Conservation (phyloP, 2,888 invertebrate species). For the Dromius quadrimaculatus region DNA sequence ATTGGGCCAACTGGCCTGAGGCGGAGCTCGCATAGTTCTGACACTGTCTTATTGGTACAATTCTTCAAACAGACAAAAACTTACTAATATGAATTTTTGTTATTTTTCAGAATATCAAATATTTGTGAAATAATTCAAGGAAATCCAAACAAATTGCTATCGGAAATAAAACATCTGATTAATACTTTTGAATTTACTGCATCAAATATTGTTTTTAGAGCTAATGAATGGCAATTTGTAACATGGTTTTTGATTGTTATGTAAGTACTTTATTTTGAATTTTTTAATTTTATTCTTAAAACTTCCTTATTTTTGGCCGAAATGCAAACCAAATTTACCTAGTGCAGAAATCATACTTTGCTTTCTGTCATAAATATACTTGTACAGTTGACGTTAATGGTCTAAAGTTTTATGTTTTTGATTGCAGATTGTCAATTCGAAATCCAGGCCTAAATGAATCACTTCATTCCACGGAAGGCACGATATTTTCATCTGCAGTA, state of each 20-base stretch:
- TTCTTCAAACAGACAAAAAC: too few species aligned
- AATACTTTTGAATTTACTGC: slow-evolving; percentile 77
- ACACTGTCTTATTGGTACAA: too few species aligned
- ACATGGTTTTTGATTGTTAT: slow-evolving; percentile 78
- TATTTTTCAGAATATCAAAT: slow-evolving; percentile 29
- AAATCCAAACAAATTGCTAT: slow-evolving; percentile 52
- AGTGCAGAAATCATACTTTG: too few species aligned
- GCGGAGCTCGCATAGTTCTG: too few species aligned
- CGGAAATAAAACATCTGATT: slow-evolving; percentile 70
- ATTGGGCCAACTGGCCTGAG: too few species aligned
- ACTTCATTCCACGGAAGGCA: slow-evolving; percentile 57
- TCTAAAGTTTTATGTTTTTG: slow-evolving; percentile 54
- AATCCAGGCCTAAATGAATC: slow-evolving; percentile 57
- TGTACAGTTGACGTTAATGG: slow-evolving; percentile 24
- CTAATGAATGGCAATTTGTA: slow-evolving; percentile 78
- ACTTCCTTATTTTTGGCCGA: too few species aligned
- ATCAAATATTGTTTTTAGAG: slow-evolving; percentile 79
- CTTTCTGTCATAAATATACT: neutral
- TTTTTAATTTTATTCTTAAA: neutral
- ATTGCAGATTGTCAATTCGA: slow-evolving; percentile 60
- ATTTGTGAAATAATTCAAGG: slow-evolving; percentile 42
- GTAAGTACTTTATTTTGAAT: slow-evolving; percentile 64
- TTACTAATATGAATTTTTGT: neutral
- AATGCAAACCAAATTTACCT: too few species aligned
- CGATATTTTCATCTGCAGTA: slow-evolving; percentile 57